A percentile compares a stretch with the other conserved stretches of the same genome.
Evolutionary conservation across 2,113 vertebrate species (phyloP).

Genomic region (Psephotus haematonotus): DNA sequence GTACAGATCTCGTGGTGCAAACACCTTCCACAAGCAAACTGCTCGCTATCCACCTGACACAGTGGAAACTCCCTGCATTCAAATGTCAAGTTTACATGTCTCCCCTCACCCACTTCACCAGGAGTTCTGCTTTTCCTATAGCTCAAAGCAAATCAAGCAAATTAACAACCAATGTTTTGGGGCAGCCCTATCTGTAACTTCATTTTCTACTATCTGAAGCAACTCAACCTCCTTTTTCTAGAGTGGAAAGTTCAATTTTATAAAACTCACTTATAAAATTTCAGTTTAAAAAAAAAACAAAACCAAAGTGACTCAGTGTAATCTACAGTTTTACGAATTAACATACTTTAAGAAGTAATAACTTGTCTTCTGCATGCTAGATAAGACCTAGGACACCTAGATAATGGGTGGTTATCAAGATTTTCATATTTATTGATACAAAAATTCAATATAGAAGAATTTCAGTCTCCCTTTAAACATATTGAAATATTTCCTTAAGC

Average conservation of each 20-base stretch:
- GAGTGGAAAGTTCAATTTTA: conserved; percentile 18
- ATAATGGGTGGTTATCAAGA: neutral
- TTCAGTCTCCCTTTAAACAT: neutral
- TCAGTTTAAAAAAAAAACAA: neutral
- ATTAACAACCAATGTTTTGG: neutral
- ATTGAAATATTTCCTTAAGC: neutral
- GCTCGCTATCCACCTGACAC: neutral
- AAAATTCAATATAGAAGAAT: neutral
- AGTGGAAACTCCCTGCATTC: neutral
- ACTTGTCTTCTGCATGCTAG: neutral
- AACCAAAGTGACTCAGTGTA: neutral
- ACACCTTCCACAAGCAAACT: neutral
- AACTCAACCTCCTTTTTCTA: neutral
- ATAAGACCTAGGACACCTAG: neutral
- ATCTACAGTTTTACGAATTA: neutral
- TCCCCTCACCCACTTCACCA: neutral
- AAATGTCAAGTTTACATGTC: neutral
- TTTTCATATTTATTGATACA: neutral
- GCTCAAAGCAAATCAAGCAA: conserved; percentile 20
- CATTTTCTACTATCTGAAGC: neutral
- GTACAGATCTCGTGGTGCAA: neutral
- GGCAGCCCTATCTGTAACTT: neutral
- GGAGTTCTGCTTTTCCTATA: conserved; percentile 3
- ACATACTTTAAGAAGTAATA: neutral
- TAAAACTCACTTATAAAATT: neutral